Conservation (phyloP, 2,113 vertebrate species). For the Platysternon megacephalum region DNA sequence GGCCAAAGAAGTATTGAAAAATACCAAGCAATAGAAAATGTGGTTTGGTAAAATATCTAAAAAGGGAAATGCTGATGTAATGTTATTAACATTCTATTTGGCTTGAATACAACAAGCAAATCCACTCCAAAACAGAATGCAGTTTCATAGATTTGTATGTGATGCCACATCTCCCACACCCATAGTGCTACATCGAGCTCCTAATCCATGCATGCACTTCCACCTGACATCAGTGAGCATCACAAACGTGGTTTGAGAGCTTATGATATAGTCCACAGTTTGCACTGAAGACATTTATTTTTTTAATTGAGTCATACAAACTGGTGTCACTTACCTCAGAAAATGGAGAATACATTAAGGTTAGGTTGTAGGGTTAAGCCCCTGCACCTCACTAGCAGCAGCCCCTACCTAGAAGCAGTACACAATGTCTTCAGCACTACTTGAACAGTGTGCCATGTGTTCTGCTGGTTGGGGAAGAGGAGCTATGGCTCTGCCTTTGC, state of each 20-base stretch:
- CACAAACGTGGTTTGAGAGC: background rate
- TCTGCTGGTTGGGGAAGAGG: background rate
- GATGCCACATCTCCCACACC: constrained; percentile 23
- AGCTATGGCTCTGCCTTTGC: background rate
- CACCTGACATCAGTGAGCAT: background rate
- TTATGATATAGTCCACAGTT: background rate
- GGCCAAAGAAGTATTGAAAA: constrained; percentile 31
- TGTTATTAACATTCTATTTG: constrained; percentile 54
- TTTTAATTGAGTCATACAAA: background rate
- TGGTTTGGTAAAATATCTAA: constrained; percentile 47
- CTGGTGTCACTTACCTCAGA: background rate
- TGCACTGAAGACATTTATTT: constrained; percentile 15
- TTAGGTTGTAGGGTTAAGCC: background rate
- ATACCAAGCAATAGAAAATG: constrained; percentile 27
- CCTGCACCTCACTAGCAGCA: background rate
- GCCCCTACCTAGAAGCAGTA: background rate
- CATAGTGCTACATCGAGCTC: rapidly evolving
- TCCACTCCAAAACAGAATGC: constrained; percentile 6
- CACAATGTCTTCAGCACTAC: background rate
- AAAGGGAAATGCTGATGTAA: constrained; percentile 41
- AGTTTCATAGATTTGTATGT: background rate
- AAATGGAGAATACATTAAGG: background rate
- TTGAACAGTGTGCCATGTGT: background rate
- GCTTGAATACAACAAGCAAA: constrained; percentile 14
- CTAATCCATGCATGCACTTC: background rate